Evolutionary conservation across 1,140 invertebrate genomes (phyloP).

Genomic region (Camponotus pennsylvanicus): DNA sequence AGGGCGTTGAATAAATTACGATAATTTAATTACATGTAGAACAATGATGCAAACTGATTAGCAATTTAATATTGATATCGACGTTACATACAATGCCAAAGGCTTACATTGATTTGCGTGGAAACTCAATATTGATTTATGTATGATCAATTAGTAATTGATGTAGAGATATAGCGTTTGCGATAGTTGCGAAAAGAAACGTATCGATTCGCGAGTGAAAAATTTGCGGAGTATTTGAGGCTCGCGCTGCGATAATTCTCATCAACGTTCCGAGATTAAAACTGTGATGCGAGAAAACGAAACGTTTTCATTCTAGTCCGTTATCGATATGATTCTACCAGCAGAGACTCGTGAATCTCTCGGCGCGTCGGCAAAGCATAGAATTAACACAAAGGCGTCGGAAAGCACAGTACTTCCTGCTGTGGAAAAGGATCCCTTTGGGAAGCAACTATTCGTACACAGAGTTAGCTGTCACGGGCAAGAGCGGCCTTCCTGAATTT

Average conservation of each 20-base stretch:
- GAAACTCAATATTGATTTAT: constrained; percentile 12
- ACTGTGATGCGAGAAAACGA: background rate
- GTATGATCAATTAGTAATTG: constrained; percentile 3
- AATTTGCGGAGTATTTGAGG: background rate
- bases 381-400: constrained; percentile 56
- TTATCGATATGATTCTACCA: constrained; percentile 35
- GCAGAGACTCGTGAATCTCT: background rate
- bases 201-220: constrained; percentile 5
- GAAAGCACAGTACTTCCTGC: constrained; percentile 44
- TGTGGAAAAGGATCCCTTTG: constrained; percentile 48
- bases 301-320: background rate
- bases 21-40: constrained; percentile 23
- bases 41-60: constrained; percentile 20
- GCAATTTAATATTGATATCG: constrained; percentile 41
- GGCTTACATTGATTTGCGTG: background rate
- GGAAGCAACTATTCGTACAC: constrained; percentile 37
- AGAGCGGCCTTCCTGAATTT: constrained; percentile 57
- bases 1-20: constrained; percentile 20
- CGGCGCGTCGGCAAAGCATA: background rate
- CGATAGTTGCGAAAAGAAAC: background rate
- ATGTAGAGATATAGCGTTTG: too few species aligned
- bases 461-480: constrained; percentile 56
- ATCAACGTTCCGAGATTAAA: constrained; percentile 19
- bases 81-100: background rate
- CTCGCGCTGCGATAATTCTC: background rate